Percentiles rank a stretch among this genome's conserved stretches.
Conservation (phyloP, 1,140 invertebrate species). For the Drosophila burlai region DNA sequence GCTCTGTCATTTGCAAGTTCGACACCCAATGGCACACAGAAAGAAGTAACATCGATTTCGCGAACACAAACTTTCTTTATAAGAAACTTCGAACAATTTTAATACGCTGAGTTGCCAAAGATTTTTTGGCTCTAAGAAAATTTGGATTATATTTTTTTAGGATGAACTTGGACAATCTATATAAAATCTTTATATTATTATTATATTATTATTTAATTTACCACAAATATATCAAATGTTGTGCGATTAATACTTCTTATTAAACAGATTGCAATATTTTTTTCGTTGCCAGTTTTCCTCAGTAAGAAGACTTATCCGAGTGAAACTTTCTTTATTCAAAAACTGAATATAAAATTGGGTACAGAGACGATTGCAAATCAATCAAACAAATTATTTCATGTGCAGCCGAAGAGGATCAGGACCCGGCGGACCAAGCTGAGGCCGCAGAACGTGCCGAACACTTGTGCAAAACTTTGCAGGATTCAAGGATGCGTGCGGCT, state of each 20-base stretch:
- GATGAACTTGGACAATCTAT: background rate
- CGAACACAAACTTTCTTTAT: background rate
- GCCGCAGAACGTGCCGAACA: slow-evolving; percentile 58
- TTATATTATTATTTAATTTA: background rate
- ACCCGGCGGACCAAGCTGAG: slow-evolving; percentile 16
- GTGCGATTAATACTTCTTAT: background rate
- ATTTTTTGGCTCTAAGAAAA: background rate
- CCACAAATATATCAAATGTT: background rate
- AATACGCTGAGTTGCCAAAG: background rate
- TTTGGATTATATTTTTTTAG: background rate
- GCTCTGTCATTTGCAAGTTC: slow-evolving; percentile 27
- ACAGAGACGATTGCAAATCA: background rate
- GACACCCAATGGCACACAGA: slow-evolving; percentile 17
- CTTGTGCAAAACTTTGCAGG: slow-evolving; percentile 65
- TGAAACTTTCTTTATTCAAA: background rate
- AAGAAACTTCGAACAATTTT: background rate
- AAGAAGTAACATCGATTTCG: slow-evolving; percentile 1
- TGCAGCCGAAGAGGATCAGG: slow-evolving; percentile 24
- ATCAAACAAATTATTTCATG: slow-evolving; percentile 11
- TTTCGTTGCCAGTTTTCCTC: background rate
- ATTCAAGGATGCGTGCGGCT: slow-evolving; percentile 59
- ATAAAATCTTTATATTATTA: background rate
- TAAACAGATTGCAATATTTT: background rate
- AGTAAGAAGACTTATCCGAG: background rate
- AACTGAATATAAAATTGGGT: background rate